Percentiles rank a stretch among this genome's conserved stretches.
These are phyloP conservation scores for Anthopleura sola DNA, from an alignment of 64 coral and sea anemone genomes.

Conservation along the genomic window DNA sequence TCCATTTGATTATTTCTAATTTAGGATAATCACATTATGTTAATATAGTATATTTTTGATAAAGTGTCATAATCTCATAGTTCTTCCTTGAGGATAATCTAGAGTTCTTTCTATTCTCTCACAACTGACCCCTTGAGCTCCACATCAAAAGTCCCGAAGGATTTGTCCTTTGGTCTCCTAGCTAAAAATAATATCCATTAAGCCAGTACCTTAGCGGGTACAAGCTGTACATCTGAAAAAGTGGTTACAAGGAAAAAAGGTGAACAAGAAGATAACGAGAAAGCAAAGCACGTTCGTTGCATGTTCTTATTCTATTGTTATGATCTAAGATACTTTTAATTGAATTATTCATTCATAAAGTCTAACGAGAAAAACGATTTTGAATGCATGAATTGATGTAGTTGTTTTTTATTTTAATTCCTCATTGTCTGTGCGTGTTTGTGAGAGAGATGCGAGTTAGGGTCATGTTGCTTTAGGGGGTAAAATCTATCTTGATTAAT, in stretches of 20 bases:
- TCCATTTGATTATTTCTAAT: conserved; percentile 6
- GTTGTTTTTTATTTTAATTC: neutral
- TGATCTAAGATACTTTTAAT: neutral
- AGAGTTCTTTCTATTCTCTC: neutral
- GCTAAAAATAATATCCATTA: neutral
- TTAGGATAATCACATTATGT: neutral
- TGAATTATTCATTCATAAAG: neutral
- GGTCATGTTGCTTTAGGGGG: neutral
- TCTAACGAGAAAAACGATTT: neutral
- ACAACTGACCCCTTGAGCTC: neutral
- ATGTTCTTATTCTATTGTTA: neutral
- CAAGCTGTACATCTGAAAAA: neutral
- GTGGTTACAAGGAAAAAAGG: neutral
- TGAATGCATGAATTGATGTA: neutral
- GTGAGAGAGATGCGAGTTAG: neutral
- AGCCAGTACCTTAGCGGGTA: neutral
- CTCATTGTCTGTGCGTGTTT: neutral
- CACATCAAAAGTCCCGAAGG: neutral
- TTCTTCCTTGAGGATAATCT: neutral
- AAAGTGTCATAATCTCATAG: neutral
- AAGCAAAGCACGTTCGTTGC: no score
- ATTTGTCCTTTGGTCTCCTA: neutral
- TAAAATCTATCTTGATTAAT: neutral
- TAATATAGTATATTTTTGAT: neutral
- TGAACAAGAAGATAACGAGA: no score